Conservation (phyloP, 2,113 vertebrate genomes). For the Nothocercus julius region DNA sequence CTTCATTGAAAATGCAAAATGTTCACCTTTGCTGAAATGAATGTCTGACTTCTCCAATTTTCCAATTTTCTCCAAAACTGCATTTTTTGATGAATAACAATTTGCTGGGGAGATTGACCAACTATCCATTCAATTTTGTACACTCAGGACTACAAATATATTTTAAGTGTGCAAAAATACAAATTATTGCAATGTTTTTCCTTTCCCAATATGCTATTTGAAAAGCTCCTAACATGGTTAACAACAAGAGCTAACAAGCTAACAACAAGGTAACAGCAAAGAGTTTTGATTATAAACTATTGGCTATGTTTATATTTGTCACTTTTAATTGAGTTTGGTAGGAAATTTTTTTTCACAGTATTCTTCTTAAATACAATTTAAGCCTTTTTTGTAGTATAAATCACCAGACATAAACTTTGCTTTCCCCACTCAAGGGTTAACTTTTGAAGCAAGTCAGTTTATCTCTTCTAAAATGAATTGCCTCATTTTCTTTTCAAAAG, state of each 20-base stretch:
- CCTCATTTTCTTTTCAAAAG: not conserved
- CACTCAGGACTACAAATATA: not conserved
- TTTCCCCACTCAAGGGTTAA: not conserved
- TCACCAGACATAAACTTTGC: not conserved
- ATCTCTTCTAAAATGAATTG: not conserved
- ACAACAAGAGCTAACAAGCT: no score
- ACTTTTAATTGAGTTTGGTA: not conserved
- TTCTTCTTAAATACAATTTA: not conserved
- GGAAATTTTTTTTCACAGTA: not conserved
- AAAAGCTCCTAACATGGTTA: not conserved
- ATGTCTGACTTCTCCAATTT: not conserved
- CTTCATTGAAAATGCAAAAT: not conserved
- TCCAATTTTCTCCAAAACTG: no score
- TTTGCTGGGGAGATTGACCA: not conserved
- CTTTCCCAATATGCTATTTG: not conserved
- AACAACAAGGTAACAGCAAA: not conserved
- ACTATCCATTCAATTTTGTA: not conserved
- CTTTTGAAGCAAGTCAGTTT: not conserved
- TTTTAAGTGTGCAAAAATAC: not conserved
- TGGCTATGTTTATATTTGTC: not conserved
- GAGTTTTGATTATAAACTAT: not conserved
- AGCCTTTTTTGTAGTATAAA: not conserved
- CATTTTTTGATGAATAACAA: not conserved
- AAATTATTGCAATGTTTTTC: not conserved
- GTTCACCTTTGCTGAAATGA: not conserved